Evolutionary conservation across 2,113 vertebrate species (phyloP).

Genomic region (Halichoerus grypus): DNA sequence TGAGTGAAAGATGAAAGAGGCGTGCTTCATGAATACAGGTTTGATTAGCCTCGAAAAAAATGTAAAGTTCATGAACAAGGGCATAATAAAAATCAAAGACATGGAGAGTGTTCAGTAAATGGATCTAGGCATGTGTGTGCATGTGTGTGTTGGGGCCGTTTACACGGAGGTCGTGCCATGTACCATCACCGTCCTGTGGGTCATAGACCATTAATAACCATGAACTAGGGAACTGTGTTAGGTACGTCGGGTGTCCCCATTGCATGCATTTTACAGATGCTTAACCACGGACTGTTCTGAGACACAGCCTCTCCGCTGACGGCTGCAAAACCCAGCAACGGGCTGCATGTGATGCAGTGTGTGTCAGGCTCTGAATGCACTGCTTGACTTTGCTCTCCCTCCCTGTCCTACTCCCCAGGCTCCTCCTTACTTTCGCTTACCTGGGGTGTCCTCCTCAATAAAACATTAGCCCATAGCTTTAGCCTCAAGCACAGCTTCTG

Average conservation of each 20-base stretch:
- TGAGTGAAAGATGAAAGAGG: not conserved
- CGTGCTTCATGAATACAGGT: not conserved
- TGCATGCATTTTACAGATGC: not conserved
- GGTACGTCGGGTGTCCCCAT: not conserved
- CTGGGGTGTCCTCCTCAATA: not conserved
- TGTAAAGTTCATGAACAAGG: not conserved
- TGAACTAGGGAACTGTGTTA: not conserved
- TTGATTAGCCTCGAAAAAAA: not conserved
- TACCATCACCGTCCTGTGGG: not conserved
- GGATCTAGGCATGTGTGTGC: not conserved
- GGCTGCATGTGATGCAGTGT: not conserved
- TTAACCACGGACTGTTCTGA: not conserved
- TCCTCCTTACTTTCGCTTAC: not conserved
- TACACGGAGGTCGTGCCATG: not conserved
- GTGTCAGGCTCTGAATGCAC: not conserved
- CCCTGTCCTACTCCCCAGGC: not conserved
- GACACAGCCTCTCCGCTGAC: not conserved
- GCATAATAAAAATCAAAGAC: not conserved
- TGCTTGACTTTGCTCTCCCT: not conserved
- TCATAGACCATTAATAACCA: not conserved
- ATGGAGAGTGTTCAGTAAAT: accelerated
- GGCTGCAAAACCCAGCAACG: not conserved
- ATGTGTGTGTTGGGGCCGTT: not conserved
- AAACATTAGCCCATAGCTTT: not conserved
- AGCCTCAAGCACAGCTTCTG: not conserved